These are phyloP conservation scores for Meta bourneti DNA, from an alignment of 2,888 invertebrate genomes.

Conservation along the genomic window DNA sequence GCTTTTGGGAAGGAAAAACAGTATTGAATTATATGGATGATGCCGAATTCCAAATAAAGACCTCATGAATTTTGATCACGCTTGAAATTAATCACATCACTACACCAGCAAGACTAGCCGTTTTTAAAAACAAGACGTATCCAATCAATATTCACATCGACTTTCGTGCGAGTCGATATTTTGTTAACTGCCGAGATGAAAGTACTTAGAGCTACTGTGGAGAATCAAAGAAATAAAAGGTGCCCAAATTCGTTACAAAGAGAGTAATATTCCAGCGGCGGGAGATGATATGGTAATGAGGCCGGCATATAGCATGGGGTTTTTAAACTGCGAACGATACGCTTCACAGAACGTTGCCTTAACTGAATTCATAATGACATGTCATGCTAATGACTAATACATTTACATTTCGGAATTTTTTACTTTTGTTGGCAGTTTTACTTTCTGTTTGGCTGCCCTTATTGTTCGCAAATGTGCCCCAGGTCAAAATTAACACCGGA, in stretches of 20 bases:
- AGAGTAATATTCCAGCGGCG: neutral
- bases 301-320: conserved; percentile 9
- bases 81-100: neutral
- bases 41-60: neutral
- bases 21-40: neutral
- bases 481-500: neutral
- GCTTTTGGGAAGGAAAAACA: neutral
- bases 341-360: conserved; percentile 22
- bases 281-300: conserved; percentile 14
- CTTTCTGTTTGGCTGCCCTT: neutral
- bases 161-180: neutral
- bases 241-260: neutral
- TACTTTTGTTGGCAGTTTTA: neutral
- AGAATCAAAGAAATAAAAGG: neutral
- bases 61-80: neutral
- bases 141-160: neutral
- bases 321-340: conserved; percentile 31
- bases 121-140: neutral
- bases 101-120: neutral
- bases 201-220: neutral
- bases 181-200: neutral
- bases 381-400: conserved; percentile 24
- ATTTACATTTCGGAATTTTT: neutral
- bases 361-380: conserved; percentile 49
- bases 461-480: neutral